Percentiles rank a stretch among this genome's conserved stretches.
These are phyloP conservation scores for Empidonax traillii DNA, from an alignment of 2,113 vertebrate genomes.

Conservation along the genomic window DNA sequence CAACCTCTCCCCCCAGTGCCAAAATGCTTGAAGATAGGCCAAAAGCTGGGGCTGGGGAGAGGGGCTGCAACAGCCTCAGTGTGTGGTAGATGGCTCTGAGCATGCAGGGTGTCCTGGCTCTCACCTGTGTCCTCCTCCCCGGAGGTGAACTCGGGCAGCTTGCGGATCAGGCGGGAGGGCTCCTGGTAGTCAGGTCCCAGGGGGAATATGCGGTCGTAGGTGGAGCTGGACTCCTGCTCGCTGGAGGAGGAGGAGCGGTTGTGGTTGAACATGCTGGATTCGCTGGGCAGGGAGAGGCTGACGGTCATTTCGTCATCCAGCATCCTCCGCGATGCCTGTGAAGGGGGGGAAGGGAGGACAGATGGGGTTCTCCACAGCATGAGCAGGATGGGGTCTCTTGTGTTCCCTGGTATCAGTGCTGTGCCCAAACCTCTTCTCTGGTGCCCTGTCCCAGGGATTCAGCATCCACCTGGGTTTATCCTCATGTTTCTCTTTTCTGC, in stretches of 20 bases:
- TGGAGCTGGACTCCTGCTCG: constrained; percentile 87
- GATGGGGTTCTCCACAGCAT: neutral
- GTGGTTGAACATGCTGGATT: constrained; percentile 87
- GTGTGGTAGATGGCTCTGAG: neutral
- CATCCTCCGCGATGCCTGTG: constrained; percentile 89
- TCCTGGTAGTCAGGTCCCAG: constrained; percentile 94
- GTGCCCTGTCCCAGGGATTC: neutral
- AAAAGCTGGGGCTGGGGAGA: neutral
- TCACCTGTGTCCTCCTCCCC: constrained; percentile 84
- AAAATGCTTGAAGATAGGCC: neutral
- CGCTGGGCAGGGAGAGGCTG: constrained; percentile 89
- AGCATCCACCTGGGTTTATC: neutral
- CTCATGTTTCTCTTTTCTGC: neutral
- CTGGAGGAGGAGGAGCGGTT: constrained; percentile 86
- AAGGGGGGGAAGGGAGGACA: neutral
- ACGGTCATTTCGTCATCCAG: constrained; percentile 93
- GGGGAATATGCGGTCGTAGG: constrained; percentile 95
- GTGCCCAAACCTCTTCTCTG: neutral
- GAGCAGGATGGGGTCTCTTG: accelerated
- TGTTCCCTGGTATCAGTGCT: neutral
- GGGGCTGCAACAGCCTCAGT: neutral
- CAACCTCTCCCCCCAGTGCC: neutral
- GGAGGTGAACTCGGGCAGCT: constrained; percentile 86
- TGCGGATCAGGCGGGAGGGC: constrained; percentile 87
- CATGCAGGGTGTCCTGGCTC: neutral